These are phyloP conservation scores for Habroteleia sp. DNA, from an alignment of 2,888 invertebrate species.

Conservation along the genomic window DNA sequence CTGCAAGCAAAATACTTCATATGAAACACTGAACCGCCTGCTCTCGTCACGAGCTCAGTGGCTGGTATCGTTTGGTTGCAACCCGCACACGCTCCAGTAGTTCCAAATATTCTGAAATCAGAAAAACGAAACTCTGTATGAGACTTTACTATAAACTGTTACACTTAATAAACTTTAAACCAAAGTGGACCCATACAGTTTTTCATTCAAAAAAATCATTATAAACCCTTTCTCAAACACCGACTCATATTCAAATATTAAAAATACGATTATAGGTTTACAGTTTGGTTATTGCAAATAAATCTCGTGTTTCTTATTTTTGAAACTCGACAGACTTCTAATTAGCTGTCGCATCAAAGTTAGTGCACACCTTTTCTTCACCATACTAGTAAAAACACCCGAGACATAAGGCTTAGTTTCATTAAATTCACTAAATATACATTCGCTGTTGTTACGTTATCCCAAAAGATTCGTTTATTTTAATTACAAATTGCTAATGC, in stretches of 20 bases:
- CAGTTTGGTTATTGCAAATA: slow-evolving; percentile 20
- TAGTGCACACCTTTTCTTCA: slow-evolving; percentile 52
- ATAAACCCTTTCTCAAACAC: neutral
- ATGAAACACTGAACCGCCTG: slow-evolving; percentile 91
- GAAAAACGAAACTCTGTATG: neutral
- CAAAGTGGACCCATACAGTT: too few relatives aligned
- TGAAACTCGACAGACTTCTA: slow-evolving; percentile 45
- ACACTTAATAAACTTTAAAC: too few relatives aligned
- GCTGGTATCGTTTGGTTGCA: slow-evolving; percentile 96
- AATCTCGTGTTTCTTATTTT: slow-evolving; percentile 48
- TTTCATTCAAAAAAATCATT: too few relatives aligned
- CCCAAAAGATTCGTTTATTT: slow-evolving; percentile 18
- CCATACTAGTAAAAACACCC: slow-evolving; percentile 26
- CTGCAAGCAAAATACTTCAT: slow-evolving; percentile 97
- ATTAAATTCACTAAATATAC: slow-evolving; percentile 46
- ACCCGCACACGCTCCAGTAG: slow-evolving; percentile 93
- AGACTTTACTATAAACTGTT: too few relatives aligned
- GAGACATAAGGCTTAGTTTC: slow-evolving; percentile 38
- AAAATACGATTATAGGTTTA: slow-evolving; percentile 14
- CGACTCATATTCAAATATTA: slow-evolving; percentile 25
- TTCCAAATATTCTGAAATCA: slow-evolving; percentile 92
- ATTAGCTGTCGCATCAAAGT: slow-evolving; percentile 56
- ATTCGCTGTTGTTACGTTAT: too few relatives aligned
- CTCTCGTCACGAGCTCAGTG: slow-evolving; percentile 95
- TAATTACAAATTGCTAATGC: slow-evolving; percentile 39